Evolutionary conservation across 2,113 vertebrate species (phyloP).

Genomic region (Monopterus albus): DNA sequence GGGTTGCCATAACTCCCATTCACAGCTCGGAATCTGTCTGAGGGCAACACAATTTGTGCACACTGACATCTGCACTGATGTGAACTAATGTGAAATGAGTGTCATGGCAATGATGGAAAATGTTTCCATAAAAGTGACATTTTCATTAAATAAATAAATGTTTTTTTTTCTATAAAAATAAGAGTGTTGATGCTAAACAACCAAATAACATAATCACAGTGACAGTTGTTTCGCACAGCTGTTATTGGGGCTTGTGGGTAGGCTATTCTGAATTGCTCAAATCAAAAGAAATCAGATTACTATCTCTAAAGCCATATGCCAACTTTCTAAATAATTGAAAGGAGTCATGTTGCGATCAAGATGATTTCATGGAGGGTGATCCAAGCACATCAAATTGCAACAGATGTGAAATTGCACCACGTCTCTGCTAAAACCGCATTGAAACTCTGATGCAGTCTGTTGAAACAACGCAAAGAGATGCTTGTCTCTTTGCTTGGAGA

Average conservation of each 20-base stretch:
- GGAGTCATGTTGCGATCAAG: constrained; percentile 78
- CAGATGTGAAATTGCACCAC: constrained; percentile 79
- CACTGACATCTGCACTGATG: constrained; percentile 79
- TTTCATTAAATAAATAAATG: constrained; percentile 65
- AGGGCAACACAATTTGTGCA: constrained; percentile 77
- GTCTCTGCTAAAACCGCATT: constrained; percentile 70
- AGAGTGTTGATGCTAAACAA: constrained; percentile 30
- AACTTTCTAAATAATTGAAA: constrained; percentile 80
- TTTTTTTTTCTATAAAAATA: constrained; percentile 23
- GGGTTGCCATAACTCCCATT: constrained; percentile 76
- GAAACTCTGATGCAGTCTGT: constrained; percentile 65
- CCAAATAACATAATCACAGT: constrained; percentile 53
- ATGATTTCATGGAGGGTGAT: constrained; percentile 78
- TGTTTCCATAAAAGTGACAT: constrained; percentile 70
- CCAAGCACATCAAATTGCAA: constrained; percentile 78
- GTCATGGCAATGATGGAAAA: constrained; percentile 67
- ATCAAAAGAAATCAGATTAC: constrained; percentile 74
- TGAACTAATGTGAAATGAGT: constrained; percentile 79
- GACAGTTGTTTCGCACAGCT: constrained; percentile 5
- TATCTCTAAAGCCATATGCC: constrained; percentile 75
- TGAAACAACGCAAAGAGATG: constrained; percentile 77
- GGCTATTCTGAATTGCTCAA: constrained; percentile 53
- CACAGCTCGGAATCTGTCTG: constrained; percentile 75
- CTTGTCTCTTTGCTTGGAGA: constrained; percentile 75
- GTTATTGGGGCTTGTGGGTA: constrained; percentile 38